These are phyloP conservation scores for Stratiomys singularior DNA, from an alignment of 2,888 invertebrate species.

Conservation along the genomic window DNA sequence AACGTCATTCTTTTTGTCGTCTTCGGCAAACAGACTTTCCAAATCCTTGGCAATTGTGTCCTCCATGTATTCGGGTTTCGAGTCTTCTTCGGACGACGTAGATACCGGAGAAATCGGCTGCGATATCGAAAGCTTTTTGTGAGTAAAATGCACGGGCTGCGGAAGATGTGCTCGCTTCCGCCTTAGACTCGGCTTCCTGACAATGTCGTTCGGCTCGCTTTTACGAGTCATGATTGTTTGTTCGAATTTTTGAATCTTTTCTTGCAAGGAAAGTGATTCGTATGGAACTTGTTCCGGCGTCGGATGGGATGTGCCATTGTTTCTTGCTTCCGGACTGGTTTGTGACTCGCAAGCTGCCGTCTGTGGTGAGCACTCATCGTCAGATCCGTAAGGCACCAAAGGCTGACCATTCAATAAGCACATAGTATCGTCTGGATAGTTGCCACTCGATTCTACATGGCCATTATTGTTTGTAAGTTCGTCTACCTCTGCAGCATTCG, in stretches of 20 bases:
- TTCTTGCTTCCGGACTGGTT: not conserved
- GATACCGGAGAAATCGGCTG: slow-evolving; percentile 9
- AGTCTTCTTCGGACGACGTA: slow-evolving; percentile 18
- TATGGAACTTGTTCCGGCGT: not conserved
- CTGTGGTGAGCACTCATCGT: not conserved
- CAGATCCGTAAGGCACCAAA: slow-evolving; percentile 11
- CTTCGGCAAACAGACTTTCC: slow-evolving; percentile 59
- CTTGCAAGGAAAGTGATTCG: slow-evolving; percentile 51
- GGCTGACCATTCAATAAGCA: not conserved
- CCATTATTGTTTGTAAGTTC: too few species aligned
- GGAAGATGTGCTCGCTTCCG: not conserved
- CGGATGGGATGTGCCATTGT: not conserved
- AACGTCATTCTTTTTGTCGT: slow-evolving; percentile 55
- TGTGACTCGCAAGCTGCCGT: not conserved
- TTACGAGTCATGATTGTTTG: slow-evolving; percentile 21
- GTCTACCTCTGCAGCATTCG: too few species aligned
- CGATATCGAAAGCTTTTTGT: slow-evolving; percentile 19
- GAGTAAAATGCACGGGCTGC: not conserved
- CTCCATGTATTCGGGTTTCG: slow-evolving; percentile 47
- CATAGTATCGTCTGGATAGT: not conserved
- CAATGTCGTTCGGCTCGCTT: not conserved
- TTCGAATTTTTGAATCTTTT: slow-evolving; percentile 62
- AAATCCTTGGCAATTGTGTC: slow-evolving; percentile 59
- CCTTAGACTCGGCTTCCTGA: not conserved
- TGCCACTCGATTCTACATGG: not conserved